Conservation (phyloP, 2,113 vertebrate species). For the Nyctibius bracteatus region DNA sequence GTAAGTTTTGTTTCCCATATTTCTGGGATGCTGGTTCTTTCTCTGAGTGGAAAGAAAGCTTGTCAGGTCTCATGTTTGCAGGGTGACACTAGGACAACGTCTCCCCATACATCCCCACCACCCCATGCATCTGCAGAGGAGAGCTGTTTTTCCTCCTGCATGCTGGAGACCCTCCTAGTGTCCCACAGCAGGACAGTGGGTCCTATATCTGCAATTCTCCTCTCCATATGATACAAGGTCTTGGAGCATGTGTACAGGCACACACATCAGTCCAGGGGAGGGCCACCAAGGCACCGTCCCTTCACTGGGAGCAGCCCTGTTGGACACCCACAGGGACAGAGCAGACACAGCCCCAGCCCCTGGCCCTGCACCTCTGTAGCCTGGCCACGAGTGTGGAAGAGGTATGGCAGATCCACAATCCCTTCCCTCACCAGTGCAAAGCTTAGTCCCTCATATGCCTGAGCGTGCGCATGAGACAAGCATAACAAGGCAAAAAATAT, state of each 20-base stretch:
- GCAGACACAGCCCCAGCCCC: background rate
- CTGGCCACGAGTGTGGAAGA: background rate
- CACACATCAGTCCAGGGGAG: background rate
- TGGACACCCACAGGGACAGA: background rate
- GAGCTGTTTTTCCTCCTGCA: background rate
- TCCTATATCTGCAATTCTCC: background rate
- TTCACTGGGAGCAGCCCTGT: background rate
- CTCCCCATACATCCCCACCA: background rate
- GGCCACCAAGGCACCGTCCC: background rate
- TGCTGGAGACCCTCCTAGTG: accelerated
- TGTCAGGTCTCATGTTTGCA: background rate
- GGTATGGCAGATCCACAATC: accelerated
- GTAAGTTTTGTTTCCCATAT: background rate
- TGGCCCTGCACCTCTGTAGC: background rate
- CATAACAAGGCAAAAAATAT: background rate
- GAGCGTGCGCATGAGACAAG: background rate
- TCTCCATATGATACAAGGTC: background rate
- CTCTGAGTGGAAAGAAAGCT: background rate
- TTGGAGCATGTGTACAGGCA: background rate
- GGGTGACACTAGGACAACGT: accelerated
- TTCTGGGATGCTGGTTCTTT: background rate
- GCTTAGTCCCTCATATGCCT: accelerated
- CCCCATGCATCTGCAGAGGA: background rate
- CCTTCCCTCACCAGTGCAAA: background rate
- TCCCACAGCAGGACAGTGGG: background rate